A percentile compares a stretch with the other conserved stretches of the same genome.
These are phyloP conservation scores for Dendropsophus ebraccatus DNA, from an alignment of 2,113 vertebrate genomes.

Conservation along the genomic window DNA sequence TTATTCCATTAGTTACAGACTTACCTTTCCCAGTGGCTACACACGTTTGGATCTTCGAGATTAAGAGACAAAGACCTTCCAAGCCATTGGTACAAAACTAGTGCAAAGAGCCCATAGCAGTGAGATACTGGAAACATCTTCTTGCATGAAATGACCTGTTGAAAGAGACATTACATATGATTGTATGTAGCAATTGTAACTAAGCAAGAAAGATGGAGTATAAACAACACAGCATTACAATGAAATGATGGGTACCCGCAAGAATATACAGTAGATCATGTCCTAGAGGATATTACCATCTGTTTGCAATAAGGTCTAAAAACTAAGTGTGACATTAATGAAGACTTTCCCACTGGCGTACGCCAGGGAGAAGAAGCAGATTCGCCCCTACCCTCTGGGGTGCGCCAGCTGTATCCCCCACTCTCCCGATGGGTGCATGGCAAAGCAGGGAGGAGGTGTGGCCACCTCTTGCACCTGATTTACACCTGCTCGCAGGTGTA, in stretches of 20 bases:
- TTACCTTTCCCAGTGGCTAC: conserved; percentile 99
- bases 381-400: too few species aligned
- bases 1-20: background rate
- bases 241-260: background rate
- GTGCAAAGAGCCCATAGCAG: conserved; percentile 65
- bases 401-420: too few species aligned
- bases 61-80: conserved; percentile 78
- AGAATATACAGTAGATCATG: background rate
- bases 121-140: conserved; percentile 77
- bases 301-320: background rate
- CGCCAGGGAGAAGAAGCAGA: too few species aligned
- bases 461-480: too few species aligned
- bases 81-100: conserved; percentile 76
- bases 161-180: conserved; percentile 39
- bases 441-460: too few species aligned
- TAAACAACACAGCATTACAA: background rate
- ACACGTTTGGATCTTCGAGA: conserved; percentile 97
- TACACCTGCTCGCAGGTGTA: too few species aligned
- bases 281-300: background rate
- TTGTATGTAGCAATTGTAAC: background rate
- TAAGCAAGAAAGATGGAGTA: background rate
- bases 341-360: too few species aligned
- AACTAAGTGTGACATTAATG: too few species aligned
- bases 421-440: too few species aligned
- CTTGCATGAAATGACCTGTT: conserved; percentile 70